Conservation (phyloP, 2,888 invertebrate genomes). For the Priocnemis perturbator region DNA sequence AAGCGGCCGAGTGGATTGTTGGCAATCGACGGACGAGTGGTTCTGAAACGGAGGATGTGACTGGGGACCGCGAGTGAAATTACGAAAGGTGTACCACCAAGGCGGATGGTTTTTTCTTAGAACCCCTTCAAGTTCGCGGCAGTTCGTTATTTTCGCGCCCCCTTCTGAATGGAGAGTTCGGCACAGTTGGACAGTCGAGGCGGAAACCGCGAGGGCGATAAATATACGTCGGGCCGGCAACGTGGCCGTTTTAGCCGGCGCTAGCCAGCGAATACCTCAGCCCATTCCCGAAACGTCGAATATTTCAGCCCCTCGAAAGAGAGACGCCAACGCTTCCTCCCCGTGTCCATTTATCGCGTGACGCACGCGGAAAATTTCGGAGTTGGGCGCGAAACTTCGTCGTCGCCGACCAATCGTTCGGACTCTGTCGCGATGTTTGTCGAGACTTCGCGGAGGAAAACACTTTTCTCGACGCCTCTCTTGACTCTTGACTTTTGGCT, state of each 20-base stretch:
- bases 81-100: no score
- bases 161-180: no score
- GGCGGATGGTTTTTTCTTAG: no score
- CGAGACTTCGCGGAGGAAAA: not conserved
- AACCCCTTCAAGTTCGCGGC: no score
- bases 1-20: no score
- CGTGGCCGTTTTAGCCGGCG: slow-evolving; percentile 17
- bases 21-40: no score
- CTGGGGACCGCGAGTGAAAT: no score
- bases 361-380: slow-evolving; percentile 9
- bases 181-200: not conserved
- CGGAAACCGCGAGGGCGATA: slow-evolving; percentile 18
- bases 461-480: not conserved
- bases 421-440: not conserved
- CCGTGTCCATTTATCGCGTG: slow-evolving; percentile 6
- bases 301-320: slow-evolving; percentile 3
- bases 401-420: not conserved
- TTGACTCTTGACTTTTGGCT: not conserved
- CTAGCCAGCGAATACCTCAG: not conserved
- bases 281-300: not conserved
- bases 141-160: no score
- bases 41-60: no score
- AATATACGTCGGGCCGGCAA: slow-evolving; percentile 11
- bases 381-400: not conserved
- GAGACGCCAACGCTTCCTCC: not conserved